Base-by-base conservation (phyloP, 2,113 vertebrate genomes). In the Agapornis roseicollis region DNA sequence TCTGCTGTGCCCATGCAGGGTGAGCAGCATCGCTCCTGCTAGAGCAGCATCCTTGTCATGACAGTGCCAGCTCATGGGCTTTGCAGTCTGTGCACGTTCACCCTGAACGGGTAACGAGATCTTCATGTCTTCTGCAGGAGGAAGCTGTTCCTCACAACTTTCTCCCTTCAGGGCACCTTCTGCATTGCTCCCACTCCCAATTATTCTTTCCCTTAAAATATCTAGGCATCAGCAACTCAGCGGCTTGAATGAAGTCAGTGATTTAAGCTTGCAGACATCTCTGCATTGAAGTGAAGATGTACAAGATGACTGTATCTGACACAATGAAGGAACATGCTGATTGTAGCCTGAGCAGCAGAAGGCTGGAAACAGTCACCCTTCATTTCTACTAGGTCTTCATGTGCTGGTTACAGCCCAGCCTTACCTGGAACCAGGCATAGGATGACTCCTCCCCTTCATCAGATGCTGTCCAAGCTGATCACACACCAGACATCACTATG, bases 81-180 rank as follows among this genome's bases (percentile, higher is more conserved):
- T 52, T 11, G 64, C 27, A 13, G 64, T 3, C 39, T 9, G 22
- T 5, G 33, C 6, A 0, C 3, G 1, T 27, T 73, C 9, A 2
- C n/a, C 11, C 70, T 15, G 39, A n/a, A 9, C 13, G 2, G 39
- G 33, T 8, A 13, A 39, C 0, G 3, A 53, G n/a, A 47, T 7
- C 22, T 25, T 47, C 6, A 2, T 1, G 4, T 28, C 46, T 55
- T 37, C 56, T 33, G 49, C 56, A 49, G 56, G 22, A 49, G n/a
- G 28, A 41, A 63, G 24, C 46, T 53, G 9, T 17, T 76, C 20
- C 65, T 50, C 31, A 16, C 33, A 37, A 3, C 56, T 33, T 27
- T 23, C 49, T 28, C 9, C 17, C 49, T 31, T 37, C 15, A 25
- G 55, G 33, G 18, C 22, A 17, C 14, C 35, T 58, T 37, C 65